Percentiles rank a stretch among this genome's conserved stretches.
phyloP scores from a whole-genome alignment of 2,797 vertebrate species.

The Silurus aristotelis region DNA sequence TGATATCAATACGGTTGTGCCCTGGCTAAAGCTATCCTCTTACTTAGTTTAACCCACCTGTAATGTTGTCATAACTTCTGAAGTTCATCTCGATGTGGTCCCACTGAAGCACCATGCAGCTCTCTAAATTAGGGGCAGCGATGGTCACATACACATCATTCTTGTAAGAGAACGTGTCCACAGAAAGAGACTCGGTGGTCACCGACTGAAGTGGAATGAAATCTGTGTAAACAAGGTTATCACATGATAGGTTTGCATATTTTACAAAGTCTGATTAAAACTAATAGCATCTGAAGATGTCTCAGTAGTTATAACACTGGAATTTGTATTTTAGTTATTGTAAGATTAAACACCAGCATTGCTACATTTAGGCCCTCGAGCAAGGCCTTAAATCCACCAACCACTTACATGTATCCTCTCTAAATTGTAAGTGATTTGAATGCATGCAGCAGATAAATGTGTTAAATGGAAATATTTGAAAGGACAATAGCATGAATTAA shows the following conservation, averaged over 20 bases:
- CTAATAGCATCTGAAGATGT: background rate
- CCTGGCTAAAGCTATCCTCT: background rate
- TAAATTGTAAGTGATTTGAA: slow-evolving; percentile 2
- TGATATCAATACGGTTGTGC: background rate
- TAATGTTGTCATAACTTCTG: slow-evolving; percentile 97
- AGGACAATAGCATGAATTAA: background rate
- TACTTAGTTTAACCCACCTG: slow-evolving; percentile 75
- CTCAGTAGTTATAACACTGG: background rate
- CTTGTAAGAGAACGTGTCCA: slow-evolving; percentile 94
- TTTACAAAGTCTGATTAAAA: background rate
- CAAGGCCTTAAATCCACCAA: background rate
- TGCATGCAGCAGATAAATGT: background rate
- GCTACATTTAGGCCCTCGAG: background rate
- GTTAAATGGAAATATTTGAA: background rate
- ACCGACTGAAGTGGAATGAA: slow-evolving; percentile 92
- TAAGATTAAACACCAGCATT: background rate
- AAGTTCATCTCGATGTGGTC: slow-evolving; percentile 99
- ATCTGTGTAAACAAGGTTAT: slow-evolving; percentile 73
- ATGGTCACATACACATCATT: slow-evolving; percentile 95
- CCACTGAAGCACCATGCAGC: slow-evolving; percentile 97
- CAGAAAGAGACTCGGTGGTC: slow-evolving; percentile 89
- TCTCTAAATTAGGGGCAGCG: slow-evolving; percentile 92
- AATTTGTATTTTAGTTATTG: background rate
- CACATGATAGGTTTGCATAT: slow-evolving; percentile 2
- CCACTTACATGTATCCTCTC: background rate